These are phyloP conservation scores for Cecidostiba fungosa DNA, from an alignment of 2,888 invertebrate genomes.

Conservation along the genomic window DNA sequence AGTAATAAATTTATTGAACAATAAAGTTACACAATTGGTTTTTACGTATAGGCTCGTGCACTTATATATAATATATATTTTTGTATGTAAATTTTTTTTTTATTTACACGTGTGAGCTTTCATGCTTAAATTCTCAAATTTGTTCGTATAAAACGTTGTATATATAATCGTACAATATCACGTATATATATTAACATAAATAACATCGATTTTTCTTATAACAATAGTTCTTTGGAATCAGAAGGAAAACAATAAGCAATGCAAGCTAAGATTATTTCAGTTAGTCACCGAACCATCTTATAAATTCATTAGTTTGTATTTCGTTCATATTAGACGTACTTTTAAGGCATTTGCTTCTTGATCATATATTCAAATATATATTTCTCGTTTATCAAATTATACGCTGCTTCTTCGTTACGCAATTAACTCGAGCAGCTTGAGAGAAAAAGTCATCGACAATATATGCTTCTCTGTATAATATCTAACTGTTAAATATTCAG, in stretches of 20 bases:
- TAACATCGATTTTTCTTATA: constrained; percentile 38
- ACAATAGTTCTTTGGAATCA: constrained; percentile 44
- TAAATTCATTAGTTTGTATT: constrained; percentile 8
- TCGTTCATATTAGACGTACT: constrained; percentile 4
- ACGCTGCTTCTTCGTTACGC: neutral
- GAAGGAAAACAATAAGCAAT: constrained; percentile 26
- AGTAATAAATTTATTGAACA: constrained; percentile 61
- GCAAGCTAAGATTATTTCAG: constrained; percentile 20
- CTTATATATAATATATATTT: constrained; percentile 32
- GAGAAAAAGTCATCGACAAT: too few relatives aligned
- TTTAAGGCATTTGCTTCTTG: constrained; percentile 38
- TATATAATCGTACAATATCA: neutral
- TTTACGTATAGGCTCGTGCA: constrained; percentile 42
- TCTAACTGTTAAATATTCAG: neutral
- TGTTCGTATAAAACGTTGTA: constrained; percentile 20
- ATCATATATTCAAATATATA: constrained; percentile 5
- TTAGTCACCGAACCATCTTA: neutral
- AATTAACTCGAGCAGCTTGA: neutral
- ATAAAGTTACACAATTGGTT: constrained; percentile 45
- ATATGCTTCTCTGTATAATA: too few relatives aligned
- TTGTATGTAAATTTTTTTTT: neutral
- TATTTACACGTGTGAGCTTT: constrained; percentile 9
- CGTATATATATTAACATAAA: constrained; percentile 39
- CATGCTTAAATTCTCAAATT: neutral
- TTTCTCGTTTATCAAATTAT: neutral